Conservation (phyloP, 1,140 invertebrate genomes). For the Asbolus verrucosus region DNA sequence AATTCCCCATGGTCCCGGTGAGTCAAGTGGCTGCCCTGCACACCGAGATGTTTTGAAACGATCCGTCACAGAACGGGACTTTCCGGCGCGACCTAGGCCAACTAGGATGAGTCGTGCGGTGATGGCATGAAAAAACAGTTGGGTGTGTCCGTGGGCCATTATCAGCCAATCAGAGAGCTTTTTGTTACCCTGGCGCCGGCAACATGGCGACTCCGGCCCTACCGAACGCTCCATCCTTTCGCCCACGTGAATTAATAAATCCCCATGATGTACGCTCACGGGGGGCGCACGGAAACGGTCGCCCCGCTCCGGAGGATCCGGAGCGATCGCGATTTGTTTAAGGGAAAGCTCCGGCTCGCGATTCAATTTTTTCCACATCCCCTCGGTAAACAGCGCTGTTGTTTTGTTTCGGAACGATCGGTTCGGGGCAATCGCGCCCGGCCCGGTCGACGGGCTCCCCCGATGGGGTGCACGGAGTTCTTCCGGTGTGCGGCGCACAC, state of each 20-base stretch:
- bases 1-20: not conserved
- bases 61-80: conserved; percentile 33
- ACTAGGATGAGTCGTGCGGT: conserved; percentile 43
- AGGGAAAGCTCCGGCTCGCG: not conserved
- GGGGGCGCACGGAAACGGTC: not conserved
- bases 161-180: conserved; percentile 40
- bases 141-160: conserved; percentile 41
- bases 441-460: no score
- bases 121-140: conserved; percentile 42
- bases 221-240: conserved; percentile 27
- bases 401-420: no score
- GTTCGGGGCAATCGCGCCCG: no score
- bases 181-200: conserved; percentile 34
- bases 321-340: not conserved
- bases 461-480: no score
- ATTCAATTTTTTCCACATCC: not conserved
- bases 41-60: conserved; percentile 20
- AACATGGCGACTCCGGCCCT: conserved; percentile 40
- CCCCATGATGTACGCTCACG: conserved; percentile 5
- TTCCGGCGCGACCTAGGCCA: conserved; percentile 41
- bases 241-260: conserved; percentile 33
- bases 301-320: not conserved
- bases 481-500: not conserved
- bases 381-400: no score
- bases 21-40: not conserved